phyloP scores from a whole-genome alignment of 2,113 vertebrate species.

The Campylorhamphus procurvoides region DNA sequence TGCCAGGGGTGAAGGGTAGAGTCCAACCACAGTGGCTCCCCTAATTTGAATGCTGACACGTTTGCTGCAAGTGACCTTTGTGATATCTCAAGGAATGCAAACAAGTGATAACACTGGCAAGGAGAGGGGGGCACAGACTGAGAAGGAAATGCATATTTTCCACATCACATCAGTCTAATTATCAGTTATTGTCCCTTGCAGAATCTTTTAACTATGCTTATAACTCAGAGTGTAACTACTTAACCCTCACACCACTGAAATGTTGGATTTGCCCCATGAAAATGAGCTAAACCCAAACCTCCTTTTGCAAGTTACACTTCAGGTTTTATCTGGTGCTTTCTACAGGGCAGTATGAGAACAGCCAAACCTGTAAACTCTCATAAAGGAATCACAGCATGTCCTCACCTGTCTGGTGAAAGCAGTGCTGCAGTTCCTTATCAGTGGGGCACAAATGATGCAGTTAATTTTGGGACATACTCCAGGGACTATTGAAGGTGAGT shows the following conservation, averaged over 20 bases:
- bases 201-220: neutral
- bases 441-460: rapidly evolving
- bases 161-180: constrained; percentile 78
- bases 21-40: neutral
- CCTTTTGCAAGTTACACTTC: neutral
- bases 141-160: constrained; percentile 88
- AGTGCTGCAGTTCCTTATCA: neutral
- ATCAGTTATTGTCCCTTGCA: constrained; percentile 55
- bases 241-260: neutral
- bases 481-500: neutral
- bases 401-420: neutral
- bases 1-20: neutral
- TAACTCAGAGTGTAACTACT: neutral
- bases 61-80: neutral
- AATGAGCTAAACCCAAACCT: neutral
- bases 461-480: neutral
- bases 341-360: neutral
- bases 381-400: neutral
- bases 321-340: neutral
- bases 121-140: constrained; percentile 53
- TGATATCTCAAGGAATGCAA: constrained; percentile 33
- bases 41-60: neutral
- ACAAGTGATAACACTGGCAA: constrained; percentile 47
- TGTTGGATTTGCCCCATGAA: neutral
- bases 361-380: neutral